These are phyloP conservation scores for Ovis aries DNA, from an alignment of 2,113 vertebrate species.

Conservation along the genomic window ARS-UI_Ramb_v3.0 NC_056063.1:17254501-17255000, in stretches of 20 bases:
- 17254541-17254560: neutral
- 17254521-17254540: neutral
- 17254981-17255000: neutral
- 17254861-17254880: neutral
- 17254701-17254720: too few species aligned
- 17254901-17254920: neutral
- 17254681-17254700: too few species aligned
- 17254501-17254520: neutral
- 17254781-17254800: too few species aligned
- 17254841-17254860: neutral
- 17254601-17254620: neutral
- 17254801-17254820: too few species aligned
- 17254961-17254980: neutral
- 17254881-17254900: neutral
- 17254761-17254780: too few species aligned
- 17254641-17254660: too few species aligned
- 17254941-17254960: neutral
- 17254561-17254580: neutral
- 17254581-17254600: neutral
- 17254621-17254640: too few species aligned
- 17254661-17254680: too few species aligned
- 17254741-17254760: too few species aligned
- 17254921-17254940: neutral
- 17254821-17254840: neutral
- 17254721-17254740: rapidly evolving